These are phyloP conservation scores for Capromys pilorides DNA, from an alignment of 2,797 vertebrate genomes.

Conservation along the genomic window DNA sequence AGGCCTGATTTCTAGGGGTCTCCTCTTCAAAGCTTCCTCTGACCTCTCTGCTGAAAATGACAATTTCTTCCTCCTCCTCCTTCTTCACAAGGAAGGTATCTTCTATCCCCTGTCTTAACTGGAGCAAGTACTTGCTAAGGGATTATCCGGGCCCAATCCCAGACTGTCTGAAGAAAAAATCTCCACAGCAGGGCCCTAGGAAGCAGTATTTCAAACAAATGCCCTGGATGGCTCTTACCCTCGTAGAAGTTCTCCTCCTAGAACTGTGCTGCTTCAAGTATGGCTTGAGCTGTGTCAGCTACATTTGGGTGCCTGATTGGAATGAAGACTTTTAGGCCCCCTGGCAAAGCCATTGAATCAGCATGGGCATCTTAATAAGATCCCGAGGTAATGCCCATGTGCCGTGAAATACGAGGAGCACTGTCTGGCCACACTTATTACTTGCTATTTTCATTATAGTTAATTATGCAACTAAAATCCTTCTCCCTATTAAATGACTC, in stretches of 20 bases:
- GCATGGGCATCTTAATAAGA: neutral
- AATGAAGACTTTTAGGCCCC: neutral
- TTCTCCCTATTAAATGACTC: neutral
- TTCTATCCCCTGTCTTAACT: neutral
- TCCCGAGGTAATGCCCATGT: neutral
- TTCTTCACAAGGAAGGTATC: neutral
- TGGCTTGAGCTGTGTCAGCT: neutral
- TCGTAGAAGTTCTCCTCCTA: neutral
- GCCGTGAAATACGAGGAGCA: neutral
- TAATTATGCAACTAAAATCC: neutral
- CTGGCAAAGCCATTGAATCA: neutral
- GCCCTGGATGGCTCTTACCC: neutral
- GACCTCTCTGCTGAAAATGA: neutral
- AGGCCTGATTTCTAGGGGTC: neutral
- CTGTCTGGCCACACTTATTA: neutral
- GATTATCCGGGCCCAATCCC: neutral
- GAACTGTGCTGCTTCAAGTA: neutral
- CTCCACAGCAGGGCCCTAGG: neutral
- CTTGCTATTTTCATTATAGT: neutral
- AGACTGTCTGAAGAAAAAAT: neutral
- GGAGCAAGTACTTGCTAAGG: neutral
- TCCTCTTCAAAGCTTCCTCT: neutral
- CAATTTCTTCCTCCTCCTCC: neutral
- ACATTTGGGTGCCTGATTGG: neutral
- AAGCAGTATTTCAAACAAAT: conserved; percentile 1